Percentiles rank a stretch among this genome's conserved stretches.
phyloP scores from a whole-genome alignment of 2,888 invertebrate genomes.

The Microchrysa polita region DNA sequence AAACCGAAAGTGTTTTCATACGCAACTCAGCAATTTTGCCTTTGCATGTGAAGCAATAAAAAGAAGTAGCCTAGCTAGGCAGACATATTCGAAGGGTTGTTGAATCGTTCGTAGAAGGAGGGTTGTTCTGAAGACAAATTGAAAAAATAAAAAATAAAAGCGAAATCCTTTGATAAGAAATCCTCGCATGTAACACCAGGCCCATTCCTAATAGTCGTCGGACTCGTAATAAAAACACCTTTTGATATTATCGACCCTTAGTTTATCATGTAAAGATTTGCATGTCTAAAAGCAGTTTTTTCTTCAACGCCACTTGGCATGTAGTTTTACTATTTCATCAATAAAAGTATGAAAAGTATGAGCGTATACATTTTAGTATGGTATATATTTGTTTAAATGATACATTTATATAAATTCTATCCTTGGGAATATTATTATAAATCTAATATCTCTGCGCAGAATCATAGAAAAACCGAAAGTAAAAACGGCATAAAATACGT shows the following conservation, averaged over 20 bases:
- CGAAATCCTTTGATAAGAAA: neutral
- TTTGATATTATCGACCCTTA: slow-evolving; percentile 22
- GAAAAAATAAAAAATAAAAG: too few relatives aligned
- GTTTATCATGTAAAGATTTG: slow-evolving; percentile 31
- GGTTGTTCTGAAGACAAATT: slow-evolving; percentile 5
- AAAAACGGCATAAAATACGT: too few relatives aligned
- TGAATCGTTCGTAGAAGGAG: neutral
- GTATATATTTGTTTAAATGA: too few relatives aligned
- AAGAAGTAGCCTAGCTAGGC: too few relatives aligned
- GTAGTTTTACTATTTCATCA: neutral
- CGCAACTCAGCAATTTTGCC: neutral
- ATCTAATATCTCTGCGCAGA: too few relatives aligned
- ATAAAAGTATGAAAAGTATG: slow-evolving; percentile 11
- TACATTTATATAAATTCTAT: too few relatives aligned
- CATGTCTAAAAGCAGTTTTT: slow-evolving; percentile 22
- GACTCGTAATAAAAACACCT: slow-evolving; percentile 28
- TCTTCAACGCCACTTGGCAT: slow-evolving; percentile 26
- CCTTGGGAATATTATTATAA: too few relatives aligned
- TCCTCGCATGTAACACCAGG: neutral
- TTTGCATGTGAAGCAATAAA: slow-evolving; percentile 16
- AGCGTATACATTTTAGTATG: neutral
- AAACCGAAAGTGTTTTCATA: slow-evolving; percentile 28
- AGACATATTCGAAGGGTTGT: neutral
- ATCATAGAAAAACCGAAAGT: too few relatives aligned
- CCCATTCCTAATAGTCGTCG: neutral